Percentiles rank a stretch among this genome's conserved stretches.
phyloP scores from a whole-genome alignment of 2,888 invertebrate genomes.

The Athetis lepigone region DNA sequence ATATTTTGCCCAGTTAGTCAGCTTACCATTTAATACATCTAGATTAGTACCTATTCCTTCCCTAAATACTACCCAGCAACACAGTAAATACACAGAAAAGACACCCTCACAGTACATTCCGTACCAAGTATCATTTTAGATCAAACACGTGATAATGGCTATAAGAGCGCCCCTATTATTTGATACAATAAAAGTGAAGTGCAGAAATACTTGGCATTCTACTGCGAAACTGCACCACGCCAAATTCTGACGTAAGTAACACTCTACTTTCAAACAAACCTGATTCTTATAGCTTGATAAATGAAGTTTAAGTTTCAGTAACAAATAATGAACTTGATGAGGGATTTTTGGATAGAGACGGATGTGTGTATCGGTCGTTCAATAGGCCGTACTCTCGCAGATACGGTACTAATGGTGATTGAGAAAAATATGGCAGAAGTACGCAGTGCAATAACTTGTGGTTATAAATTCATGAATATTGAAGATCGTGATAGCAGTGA shows the following conservation, averaged over 20 bases:
- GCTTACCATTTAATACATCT: too few species aligned
- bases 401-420: constrained; percentile 90
- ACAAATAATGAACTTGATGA: constrained; percentile 66
- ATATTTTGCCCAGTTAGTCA: too few species aligned
- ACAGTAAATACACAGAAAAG: constrained; percentile 73
- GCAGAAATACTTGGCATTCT: constrained; percentile 90
- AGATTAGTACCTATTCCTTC: not conserved
- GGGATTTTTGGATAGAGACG: constrained; percentile 77
- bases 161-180: constrained; percentile 91
- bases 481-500: constrained; percentile 82
- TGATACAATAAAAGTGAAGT: constrained; percentile 91
- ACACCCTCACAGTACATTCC: constrained; percentile 73
- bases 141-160: constrained; percentile 90
- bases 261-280: constrained; percentile 42
- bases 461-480: constrained; percentile 90
- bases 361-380: constrained; percentile 76
- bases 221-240: constrained; percentile 78
- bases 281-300: constrained; percentile 35
- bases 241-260: constrained; percentile 74
- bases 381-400: constrained; percentile 86
- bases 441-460: constrained; percentile 84
- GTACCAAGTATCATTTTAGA: constrained; percentile 89
- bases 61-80: constrained; percentile 53
- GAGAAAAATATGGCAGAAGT: constrained; percentile 88
- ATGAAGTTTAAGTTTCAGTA: constrained; percentile 64